phyloP scores from a whole-genome alignment of 2,888 invertebrate genomes.

The Zaprionus lineosus region DNA sequence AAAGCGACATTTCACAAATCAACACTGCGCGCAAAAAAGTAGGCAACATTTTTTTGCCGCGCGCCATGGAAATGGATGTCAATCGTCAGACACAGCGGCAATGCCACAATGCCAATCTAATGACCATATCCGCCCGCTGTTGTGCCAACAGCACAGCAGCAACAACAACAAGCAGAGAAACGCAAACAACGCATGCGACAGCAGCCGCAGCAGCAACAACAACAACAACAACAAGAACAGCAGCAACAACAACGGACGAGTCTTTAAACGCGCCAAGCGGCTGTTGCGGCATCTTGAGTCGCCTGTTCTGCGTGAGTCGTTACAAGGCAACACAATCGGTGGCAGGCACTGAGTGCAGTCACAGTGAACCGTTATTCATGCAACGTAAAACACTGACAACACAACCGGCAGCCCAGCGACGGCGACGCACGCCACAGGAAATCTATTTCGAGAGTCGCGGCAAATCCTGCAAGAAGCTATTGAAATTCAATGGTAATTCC shows the following conservation, averaged over 20 bases:
- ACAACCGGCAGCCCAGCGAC: conserved; percentile 58
- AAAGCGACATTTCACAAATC: conserved; percentile 28
- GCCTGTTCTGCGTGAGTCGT: conserved; percentile 70
- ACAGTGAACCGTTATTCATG: conserved; percentile 45
- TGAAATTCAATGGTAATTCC: conserved; percentile 91
- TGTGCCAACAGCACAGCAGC: conserved; percentile 66
- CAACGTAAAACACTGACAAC: conserved; percentile 49
- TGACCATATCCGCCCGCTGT: conserved; percentile 80
- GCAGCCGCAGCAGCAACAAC: conserved; percentile 49
- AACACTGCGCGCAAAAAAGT: conserved; percentile 47
- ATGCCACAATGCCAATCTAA: conserved; percentile 78
- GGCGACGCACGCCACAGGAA: conserved; percentile 84
- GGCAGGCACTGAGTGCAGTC: conserved; percentile 63
- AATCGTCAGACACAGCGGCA: conserved; percentile 78
- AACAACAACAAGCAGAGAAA: conserved; percentile 32
- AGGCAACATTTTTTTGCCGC: conserved; percentile 62
- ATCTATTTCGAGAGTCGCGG: conserved; percentile 91
- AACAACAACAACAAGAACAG: conserved; percentile 48
- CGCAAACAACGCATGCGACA: conserved; percentile 48
- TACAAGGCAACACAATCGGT: conserved; percentile 75
- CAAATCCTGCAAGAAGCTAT: conserved; percentile 91
- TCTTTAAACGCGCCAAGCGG: conserved; percentile 54
- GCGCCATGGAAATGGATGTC: conserved; percentile 82
- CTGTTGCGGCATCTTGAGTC: conserved; percentile 77
- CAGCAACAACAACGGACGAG: conserved; percentile 46